phyloP scores from a whole-genome alignment of 2,888 invertebrate genomes.

The Hedya salicella region DNA sequence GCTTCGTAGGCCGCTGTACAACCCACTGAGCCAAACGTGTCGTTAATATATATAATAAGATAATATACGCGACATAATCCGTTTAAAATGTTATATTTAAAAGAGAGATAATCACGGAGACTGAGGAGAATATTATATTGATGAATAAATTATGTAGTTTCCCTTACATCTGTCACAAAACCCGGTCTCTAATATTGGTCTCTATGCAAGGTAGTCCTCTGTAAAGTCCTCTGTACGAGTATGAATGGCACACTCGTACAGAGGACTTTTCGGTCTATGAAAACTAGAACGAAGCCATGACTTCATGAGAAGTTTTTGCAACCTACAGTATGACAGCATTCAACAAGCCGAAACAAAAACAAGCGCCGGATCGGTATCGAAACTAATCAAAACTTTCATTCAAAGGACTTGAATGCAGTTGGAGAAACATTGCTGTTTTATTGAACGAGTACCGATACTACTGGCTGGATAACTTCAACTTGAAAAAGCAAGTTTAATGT shows the following conservation, averaged over 20 bases:
- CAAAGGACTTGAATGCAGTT: constrained; percentile 68
- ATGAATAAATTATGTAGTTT: too few species aligned
- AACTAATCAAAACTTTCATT: constrained; percentile 74
- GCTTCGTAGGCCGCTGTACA: too few species aligned
- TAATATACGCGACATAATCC: too few species aligned
- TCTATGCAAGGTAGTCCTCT: too few species aligned
- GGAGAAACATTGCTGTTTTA: constrained; percentile 68
- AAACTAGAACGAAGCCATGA: constrained; percentile 8
- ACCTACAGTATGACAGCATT: constrained; percentile 31
- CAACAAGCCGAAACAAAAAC: constrained; percentile 50
- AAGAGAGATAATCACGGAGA: too few species aligned
- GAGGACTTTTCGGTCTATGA: not conserved
- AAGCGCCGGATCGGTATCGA: constrained; percentile 58
- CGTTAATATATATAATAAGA: too few species aligned
- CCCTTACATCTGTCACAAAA: too few species aligned
- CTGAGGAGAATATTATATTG: too few species aligned
- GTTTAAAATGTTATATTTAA: too few species aligned
- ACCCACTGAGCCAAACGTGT: too few species aligned
- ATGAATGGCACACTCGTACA: not conserved
- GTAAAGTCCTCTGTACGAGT: too few species aligned
- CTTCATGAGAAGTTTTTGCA: constrained; percentile 19
- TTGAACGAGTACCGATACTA: constrained; percentile 66
- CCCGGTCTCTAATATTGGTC: too few species aligned
- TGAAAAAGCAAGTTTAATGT: constrained; percentile 59
- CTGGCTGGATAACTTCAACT: constrained; percentile 63